Evolutionary conservation across 1,140 invertebrate genomes (phyloP).

Genomic region (Apis florea): DNA sequence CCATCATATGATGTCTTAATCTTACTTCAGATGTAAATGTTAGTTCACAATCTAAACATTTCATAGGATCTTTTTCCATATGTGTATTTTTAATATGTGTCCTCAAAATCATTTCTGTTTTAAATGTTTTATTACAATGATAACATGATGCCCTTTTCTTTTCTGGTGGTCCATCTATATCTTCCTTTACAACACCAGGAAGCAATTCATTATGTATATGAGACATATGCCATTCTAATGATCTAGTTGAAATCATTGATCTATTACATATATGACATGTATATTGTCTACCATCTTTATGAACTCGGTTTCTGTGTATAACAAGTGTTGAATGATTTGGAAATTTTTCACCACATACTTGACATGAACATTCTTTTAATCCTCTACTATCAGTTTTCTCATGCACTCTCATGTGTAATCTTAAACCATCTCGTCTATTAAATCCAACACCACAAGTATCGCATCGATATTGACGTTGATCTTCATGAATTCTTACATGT

Average conservation of each 20-base stretch:
- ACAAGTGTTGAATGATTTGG: constrained; percentile 79
- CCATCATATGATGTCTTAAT: constrained; percentile 78
- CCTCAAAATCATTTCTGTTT: constrained; percentile 78
- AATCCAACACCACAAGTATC: constrained; percentile 78
- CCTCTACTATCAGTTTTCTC: constrained; percentile 76
- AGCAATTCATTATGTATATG: constrained; percentile 76
- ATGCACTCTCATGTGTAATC: constrained; percentile 79
- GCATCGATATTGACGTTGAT: constrained; percentile 78
- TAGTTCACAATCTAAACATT: constrained; percentile 76
- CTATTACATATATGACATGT: constrained; percentile 78
- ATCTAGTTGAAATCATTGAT: constrained; percentile 78
- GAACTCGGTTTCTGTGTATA: constrained; percentile 77
- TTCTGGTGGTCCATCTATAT: constrained; percentile 55
- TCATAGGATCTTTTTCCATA: constrained; percentile 77
- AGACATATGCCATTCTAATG: constrained; percentile 77
- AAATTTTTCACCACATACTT: constrained; percentile 78
- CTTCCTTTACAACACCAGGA: constrained; percentile 63
- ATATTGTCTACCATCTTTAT: constrained; percentile 77
- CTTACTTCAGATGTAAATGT: constrained; percentile 77
- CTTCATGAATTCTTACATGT: constrained; percentile 78
- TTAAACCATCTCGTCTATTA: constrained; percentile 79
- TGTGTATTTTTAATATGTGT: constrained; percentile 79
- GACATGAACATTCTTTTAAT: constrained; percentile 78
- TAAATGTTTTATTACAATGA: constrained; percentile 78
- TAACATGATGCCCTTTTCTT: constrained; percentile 74